phyloP scores from a whole-genome alignment of 2,888 invertebrate species.

The Orchesella flavescens region DNA sequence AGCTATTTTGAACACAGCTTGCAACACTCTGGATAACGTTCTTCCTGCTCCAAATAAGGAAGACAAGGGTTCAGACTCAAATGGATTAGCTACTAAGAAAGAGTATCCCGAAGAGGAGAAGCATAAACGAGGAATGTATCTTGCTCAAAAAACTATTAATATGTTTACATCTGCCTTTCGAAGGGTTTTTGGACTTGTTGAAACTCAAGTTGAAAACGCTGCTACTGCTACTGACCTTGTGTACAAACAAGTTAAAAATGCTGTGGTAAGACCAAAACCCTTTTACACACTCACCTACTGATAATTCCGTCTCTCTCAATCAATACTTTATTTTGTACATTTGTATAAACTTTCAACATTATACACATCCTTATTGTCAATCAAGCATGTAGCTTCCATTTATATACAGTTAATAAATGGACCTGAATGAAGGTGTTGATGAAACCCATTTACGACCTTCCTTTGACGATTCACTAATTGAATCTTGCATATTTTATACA shows the following conservation, averaged over 20 bases:
- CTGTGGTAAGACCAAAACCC: slow-evolving; percentile 54
- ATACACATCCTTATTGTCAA: neutral
- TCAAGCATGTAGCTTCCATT: neutral
- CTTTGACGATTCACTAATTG: neutral
- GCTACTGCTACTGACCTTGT: slow-evolving; percentile 58
- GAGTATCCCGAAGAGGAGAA: slow-evolving; percentile 52
- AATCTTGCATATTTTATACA: neutral
- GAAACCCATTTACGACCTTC: neutral
- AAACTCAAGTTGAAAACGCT: slow-evolving; percentile 59
- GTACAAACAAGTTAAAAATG: slow-evolving; percentile 62
- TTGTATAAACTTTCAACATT: neutral
- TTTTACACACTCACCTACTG: slow-evolving; percentile 28
- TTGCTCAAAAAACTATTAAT: slow-evolving; percentile 54
- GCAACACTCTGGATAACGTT: slow-evolving; percentile 60
- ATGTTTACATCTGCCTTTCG: slow-evolving; percentile 30
- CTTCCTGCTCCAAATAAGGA: slow-evolving; percentile 65
- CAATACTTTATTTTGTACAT: neutral
- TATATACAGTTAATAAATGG: neutral
- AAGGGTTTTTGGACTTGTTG: slow-evolving; percentile 54
- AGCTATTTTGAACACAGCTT: slow-evolving; percentile 52
- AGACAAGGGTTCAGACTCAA: slow-evolving; percentile 23
- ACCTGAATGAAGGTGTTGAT: no score
- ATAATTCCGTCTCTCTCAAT: neutral
- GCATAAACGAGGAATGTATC: slow-evolving; percentile 56
- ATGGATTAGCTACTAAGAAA: slow-evolving; percentile 29